Evolutionary conservation across 2,113 vertebrate species (phyloP), one percentile per base, ranked within the genome.

Genomic region (Muntiacus reevesi): DNA sequence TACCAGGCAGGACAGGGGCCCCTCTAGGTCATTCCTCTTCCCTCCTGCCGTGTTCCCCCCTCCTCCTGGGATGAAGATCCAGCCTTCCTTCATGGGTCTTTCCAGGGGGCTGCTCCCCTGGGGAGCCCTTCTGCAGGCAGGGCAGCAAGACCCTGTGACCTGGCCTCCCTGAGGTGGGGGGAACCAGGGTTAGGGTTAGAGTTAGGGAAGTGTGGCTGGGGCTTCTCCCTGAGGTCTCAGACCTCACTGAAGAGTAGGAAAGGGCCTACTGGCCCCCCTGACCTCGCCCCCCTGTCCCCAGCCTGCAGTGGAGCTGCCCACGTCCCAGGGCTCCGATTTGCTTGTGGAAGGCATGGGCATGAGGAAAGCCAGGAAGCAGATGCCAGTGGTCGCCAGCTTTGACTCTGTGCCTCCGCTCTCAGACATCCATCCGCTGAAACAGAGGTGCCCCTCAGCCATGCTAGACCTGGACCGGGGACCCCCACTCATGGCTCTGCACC

Each of bases 341-440:
- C 93, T 89, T 0, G 97, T 98, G 96, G 97, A 98, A 57, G 98
- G 98, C 5, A 5, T 98, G 10, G 17, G 94, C 9, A 2, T 98
- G 57, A 87, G 87, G 86, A 97, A 16, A 43, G 60, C 91, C 67
- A 94, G 40, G 95, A 94, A 95, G 94, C 97, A 83, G 0, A 11
- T 21, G 54, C 40, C 78, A 0, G 43, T 91, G 36, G 1, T 93
- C 1, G 6, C 59, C 95, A 82, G 4, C 62, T 1, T 83, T 7
- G 55, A 9, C 2, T 1, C 87, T 4, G 5, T 85, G 0, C 33
- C 95, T 0, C 12, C 93, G 0, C 67, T 97, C 40, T 2, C 27
- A 17, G 62, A 81, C 2, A 0, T n/a, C 2, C 52, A 15, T 71
- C 40, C 59, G 0, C 84, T 23, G 2, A 90, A 33, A 16, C 60